Conservation (phyloP, 2,888 invertebrate species). For the Dione juno region DNA sequence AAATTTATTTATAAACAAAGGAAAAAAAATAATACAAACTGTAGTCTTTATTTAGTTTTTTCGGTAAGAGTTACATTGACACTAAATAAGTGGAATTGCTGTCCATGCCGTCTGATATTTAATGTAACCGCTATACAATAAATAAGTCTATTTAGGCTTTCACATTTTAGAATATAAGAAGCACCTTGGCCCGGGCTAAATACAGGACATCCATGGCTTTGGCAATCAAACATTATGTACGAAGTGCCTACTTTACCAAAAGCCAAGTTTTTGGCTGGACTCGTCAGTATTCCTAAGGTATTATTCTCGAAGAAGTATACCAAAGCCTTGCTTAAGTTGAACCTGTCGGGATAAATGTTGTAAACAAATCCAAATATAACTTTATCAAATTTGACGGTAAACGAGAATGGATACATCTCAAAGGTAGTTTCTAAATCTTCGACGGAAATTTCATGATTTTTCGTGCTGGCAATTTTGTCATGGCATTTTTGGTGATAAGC, state of each 20-base stretch:
- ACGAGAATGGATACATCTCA: constrained; percentile 83
- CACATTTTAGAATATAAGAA: constrained; percentile 85
- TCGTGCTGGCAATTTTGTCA: constrained; percentile 64
- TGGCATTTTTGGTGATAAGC: constrained; percentile 81
- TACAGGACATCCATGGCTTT: constrained; percentile 84
- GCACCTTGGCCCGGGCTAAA: constrained; percentile 83
- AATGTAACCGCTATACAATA: constrained; percentile 86
- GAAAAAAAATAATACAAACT: constrained; percentile 19
- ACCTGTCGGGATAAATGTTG: constrained; percentile 78
- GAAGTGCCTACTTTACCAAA: constrained; percentile 80
- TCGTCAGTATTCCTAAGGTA: constrained; percentile 81
- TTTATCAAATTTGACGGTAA: constrained; percentile 82
- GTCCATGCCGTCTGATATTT: constrained; percentile 80
- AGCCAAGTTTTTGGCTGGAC: constrained; percentile 78
- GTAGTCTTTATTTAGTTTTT: constrained; percentile 60
- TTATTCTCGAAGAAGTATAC: constrained; percentile 83
- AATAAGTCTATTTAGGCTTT: constrained; percentile 83
- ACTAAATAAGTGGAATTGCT: constrained; percentile 80
- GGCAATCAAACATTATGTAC: constrained; percentile 88
- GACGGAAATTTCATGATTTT: constrained; percentile 83
- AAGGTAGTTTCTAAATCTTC: constrained; percentile 83
- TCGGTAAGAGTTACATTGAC: constrained; percentile 58
- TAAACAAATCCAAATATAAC: constrained; percentile 86
- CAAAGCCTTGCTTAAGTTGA: constrained; percentile 86
- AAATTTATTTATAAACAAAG: constrained; percentile 1